phyloP scores from a whole-genome alignment of 2,797 vertebrate genomes.

The Silurus aristotelis region DNA sequence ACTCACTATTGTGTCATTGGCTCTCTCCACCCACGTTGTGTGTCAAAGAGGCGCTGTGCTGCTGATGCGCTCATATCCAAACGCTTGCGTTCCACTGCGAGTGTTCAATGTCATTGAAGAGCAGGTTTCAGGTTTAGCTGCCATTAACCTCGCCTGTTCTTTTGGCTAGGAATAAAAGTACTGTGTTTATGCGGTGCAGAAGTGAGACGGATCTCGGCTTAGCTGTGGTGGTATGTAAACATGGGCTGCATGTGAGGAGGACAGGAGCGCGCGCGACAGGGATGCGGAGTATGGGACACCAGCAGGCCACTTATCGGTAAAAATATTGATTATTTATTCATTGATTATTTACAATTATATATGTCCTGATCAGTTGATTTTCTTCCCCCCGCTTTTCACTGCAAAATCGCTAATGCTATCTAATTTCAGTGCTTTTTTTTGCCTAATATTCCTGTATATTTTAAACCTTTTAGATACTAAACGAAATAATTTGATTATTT shows the following conservation, averaged over 20 bases:
- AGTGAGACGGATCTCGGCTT: constrained; percentile 40
- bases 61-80: constrained; percentile 38
- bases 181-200: constrained; percentile 44
- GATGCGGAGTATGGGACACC: constrained; percentile 56
- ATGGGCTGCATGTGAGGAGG: constrained; percentile 59
- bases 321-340: not conserved
- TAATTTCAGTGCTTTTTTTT: not conserved
- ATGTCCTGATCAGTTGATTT: not conserved
- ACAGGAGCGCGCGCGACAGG: constrained; percentile 11
- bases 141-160: not conserved
- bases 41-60: constrained; percentile 51
- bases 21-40: constrained; percentile 43
- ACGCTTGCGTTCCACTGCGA: constrained; percentile 26
- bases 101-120: constrained; percentile 15
- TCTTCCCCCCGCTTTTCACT: too few species aligned
- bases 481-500: not conserved
- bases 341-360: not conserved
- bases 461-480: not conserved
- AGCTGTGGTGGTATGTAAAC: constrained; percentile 38
- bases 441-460: not conserved
- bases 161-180: not conserved
- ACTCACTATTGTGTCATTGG: constrained; percentile 1
- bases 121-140: constrained; percentile 51
- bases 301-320: constrained; percentile 55
- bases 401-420: not conserved